Base-by-base conservation (phyloP, 2,797 vertebrate species). In the Decapterus maruadsi region DNA sequence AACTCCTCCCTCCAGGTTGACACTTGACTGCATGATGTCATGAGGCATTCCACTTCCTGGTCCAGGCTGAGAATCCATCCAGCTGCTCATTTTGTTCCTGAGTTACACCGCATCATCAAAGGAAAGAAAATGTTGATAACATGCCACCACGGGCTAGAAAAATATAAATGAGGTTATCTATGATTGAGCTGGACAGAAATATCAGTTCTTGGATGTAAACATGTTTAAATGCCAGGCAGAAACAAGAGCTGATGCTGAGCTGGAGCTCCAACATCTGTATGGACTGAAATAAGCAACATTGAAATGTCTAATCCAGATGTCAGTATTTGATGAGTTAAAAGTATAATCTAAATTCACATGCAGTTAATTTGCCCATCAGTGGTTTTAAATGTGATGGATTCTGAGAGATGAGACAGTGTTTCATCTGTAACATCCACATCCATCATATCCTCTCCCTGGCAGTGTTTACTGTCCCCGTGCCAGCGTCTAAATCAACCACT, bases 11-110 rank as follows among this genome's bases (percentile, higher is more conserved):
- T n/a, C n/a, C n/a, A n/a, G n/a, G n/a, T n/a, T n/a, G n/a, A 95
- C 95, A 95, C 95, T 96, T 94, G 94, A n/a, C 96, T 97, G 98
- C 96, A 98, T 98, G 97, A 96, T 97, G 96, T n/a, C 97, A 97
- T 97, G 97, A 95, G 90, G 90, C 93, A 93, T n/a, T n/a, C 92
- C 85, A 34, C 93, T 94, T 94, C 92, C 96, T 95, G 97, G 97
- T 26, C n/a, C n/a, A n/a, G n/a, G n/a, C n/a, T 98, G 98, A 98
- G 97, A 93, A 84, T 93, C 82, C 87, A n/a, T n/a, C n/a, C n/a
- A n/a, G n/a, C n/a, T n/a, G n/a, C n/a, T n/a, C n/a, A n/a, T n/a
- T n/a, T n/a, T n/a, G n/a, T n/a, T 90, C 95, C 92, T 93, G 83
- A 90, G 88, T 84, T 84, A 88, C 84, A 83, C 53, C 60, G 74